Evolutionary conservation across 2,113 vertebrate genomes (phyloP).

Genomic region (Origma solitaria): DNA sequence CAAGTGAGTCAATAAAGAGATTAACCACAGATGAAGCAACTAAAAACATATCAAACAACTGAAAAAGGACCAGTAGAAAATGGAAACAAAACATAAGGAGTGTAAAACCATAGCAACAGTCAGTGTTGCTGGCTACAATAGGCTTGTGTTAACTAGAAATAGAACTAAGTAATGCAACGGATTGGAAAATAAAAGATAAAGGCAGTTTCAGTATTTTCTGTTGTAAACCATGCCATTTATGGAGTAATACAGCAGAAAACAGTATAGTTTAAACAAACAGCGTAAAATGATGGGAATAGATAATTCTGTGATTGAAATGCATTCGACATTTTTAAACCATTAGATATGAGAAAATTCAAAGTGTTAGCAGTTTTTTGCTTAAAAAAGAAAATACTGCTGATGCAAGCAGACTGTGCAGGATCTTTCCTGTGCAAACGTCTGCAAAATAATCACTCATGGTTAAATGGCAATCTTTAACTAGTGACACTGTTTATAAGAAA

Average conservation of each 20-base stretch:
- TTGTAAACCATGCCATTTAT: background rate
- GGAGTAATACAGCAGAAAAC: background rate
- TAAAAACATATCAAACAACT: background rate
- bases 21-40: slow-evolving; percentile 4
- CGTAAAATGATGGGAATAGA: background rate
- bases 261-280: background rate
- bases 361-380: background rate
- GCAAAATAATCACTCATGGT: background rate
- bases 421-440: background rate
- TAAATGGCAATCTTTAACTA: background rate
- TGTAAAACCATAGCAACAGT: slow-evolving; percentile 39
- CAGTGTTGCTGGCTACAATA: slow-evolving; percentile 25
- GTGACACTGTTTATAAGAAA: background rate
- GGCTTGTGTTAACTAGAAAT: slow-evolving; percentile 34
- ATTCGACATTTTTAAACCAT: background rate
- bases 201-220: slow-evolving; percentile 4
- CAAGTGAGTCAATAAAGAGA: slow-evolving; percentile 20
- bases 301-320: background rate
- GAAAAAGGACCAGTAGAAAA: background rate
- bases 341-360: background rate
- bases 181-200: slow-evolving; percentile 12
- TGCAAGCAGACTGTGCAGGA: background rate
- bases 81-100: slow-evolving; percentile 7
- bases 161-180: background rate
- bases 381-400: background rate